Percentiles rank a stretch among this genome's conserved stretches.
phyloP scores from a whole-genome alignment of 2,113 vertebrate species.

The Castor canadensis region DNA sequence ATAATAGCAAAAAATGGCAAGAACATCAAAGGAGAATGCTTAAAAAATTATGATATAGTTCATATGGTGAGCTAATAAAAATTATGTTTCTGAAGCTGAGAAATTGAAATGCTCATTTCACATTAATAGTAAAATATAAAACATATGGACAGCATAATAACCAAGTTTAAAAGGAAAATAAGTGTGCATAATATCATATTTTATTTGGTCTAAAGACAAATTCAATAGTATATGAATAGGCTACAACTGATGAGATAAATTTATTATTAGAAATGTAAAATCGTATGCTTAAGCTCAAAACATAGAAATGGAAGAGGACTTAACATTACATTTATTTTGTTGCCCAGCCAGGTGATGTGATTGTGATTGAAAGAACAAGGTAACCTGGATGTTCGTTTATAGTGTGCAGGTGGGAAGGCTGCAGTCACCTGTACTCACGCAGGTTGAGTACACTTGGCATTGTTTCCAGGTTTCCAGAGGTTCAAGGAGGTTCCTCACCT shows the following conservation, averaged over 20 bases:
- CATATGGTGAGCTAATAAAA: slow-evolving; percentile 47
- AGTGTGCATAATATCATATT: slow-evolving; percentile 21
- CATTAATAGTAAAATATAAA: slow-evolving; percentile 52
- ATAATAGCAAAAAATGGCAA: not conserved
- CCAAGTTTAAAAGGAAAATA: slow-evolving; percentile 52
- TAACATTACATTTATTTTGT: not conserved
- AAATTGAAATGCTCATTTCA: slow-evolving; percentile 53
- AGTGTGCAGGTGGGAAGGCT: rapidly evolving
- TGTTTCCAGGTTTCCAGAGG: not conserved
- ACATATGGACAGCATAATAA: slow-evolving; percentile 48
- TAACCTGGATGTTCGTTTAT: not conserved
- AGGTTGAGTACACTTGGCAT: not conserved
- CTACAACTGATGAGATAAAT: slow-evolving; percentile 46
- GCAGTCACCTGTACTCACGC: not conserved
- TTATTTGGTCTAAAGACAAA: slow-evolving; percentile 48
- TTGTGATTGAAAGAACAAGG: not conserved
- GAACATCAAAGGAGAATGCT: slow-evolving; percentile 11
- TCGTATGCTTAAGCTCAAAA: not conserved
- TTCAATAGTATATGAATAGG: slow-evolving; percentile 25
- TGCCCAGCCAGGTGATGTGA: not conserved
- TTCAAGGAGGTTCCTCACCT: not conserved
- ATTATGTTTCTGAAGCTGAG: slow-evolving; percentile 20
- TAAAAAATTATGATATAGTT: slow-evolving; percentile 44
- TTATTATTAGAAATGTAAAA: slow-evolving; percentile 52
- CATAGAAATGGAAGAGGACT: not conserved